Evolutionary conservation across 2,888 invertebrate genomes (phyloP), one percentile per base, ranked within the genome.

Genomic region (Parnassius smintheus): DNA sequence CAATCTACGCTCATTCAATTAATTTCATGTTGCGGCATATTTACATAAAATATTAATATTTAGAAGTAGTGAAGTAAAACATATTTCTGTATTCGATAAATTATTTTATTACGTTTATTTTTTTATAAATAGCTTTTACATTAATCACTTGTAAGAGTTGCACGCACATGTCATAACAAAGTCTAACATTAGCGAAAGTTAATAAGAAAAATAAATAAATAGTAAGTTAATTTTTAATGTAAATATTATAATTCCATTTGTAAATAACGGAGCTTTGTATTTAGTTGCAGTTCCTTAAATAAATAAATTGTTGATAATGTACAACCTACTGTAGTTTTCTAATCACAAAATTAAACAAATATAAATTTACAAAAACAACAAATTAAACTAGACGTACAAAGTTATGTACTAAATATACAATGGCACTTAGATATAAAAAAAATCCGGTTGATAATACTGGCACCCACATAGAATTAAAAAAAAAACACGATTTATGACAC

Each of bases 61-160:
- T 35, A 35, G 35, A 35, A 35, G 4, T 35, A 35, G 35, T 35
- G 35, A 35, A 35, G 35, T 35, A 35, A 35, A 35, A 35, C 35
- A 4, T 35, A 7, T 35, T 35, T 7, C 7, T 7, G 3, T 35
- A 35, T 35, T 35, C 7, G 4, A 7, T 4, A 35, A 35, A 35
- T 35, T 35, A 35, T 35, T 35, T 65, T 63, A 65, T 46, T 42
- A 65, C 67, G 59, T 35, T 7, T 35, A 70, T 68, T 64, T 66
- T 62, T 67, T 66, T 69, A 70, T 62, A 61, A 72, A 72, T 68
- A 66, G 52, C 63, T 66, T 70, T 72, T 81, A 80, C 80, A 81
- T 82, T 82, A 84, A 66, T 62, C 65, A 67, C 65, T 70, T 67
- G 71, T 82, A 83, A 82, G 82, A 86, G 76, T 85, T 72, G 63